Percentiles rank a stretch among this genome's conserved stretches.
Conservation (phyloP, 1,140 invertebrate species). For the Euwallacea similis region DNA sequence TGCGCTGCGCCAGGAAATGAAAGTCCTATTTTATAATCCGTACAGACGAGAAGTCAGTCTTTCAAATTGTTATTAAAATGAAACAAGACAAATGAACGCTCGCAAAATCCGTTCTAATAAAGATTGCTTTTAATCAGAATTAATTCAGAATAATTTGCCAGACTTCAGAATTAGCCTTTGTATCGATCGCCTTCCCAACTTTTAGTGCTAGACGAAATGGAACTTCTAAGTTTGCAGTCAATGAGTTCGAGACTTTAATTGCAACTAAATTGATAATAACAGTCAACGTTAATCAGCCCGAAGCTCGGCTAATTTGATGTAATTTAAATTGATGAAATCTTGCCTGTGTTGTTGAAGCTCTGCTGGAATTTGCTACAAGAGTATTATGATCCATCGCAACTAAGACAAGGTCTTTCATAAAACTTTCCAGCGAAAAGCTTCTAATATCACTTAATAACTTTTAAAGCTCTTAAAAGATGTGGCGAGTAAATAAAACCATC, state of each 20-base stretch:
- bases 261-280: too few species aligned
- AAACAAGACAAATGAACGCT: slow-evolving; percentile 6
- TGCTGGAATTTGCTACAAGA: too few species aligned
- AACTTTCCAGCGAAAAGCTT: background rate
- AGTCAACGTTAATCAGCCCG: too few species aligned
- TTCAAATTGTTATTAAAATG: slow-evolving; percentile 8
- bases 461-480: background rate
- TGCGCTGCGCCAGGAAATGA: background rate
- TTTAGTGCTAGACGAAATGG: too few species aligned
- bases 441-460: slow-evolving; percentile 5
- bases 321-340: too few species aligned
- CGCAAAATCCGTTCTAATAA: slow-evolving; percentile 3
- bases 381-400: too few species aligned
- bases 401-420: too few species aligned
- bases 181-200: background rate
- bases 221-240: too few species aligned
- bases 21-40: slow-evolving; percentile 6
- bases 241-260: too few species aligned
- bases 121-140: slow-evolving; percentile 10
- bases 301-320: too few species aligned
- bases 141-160: background rate
- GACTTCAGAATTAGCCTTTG: background rate
- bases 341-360: too few species aligned
- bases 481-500: slow-evolving; percentile 5
- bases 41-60: background rate